A percentile compares a stretch with the other conserved stretches of the same genome.
These are phyloP conservation scores for Bothrops jararaca DNA, from an alignment of 2,113 vertebrate genomes.

Conservation along the genomic window DNA sequence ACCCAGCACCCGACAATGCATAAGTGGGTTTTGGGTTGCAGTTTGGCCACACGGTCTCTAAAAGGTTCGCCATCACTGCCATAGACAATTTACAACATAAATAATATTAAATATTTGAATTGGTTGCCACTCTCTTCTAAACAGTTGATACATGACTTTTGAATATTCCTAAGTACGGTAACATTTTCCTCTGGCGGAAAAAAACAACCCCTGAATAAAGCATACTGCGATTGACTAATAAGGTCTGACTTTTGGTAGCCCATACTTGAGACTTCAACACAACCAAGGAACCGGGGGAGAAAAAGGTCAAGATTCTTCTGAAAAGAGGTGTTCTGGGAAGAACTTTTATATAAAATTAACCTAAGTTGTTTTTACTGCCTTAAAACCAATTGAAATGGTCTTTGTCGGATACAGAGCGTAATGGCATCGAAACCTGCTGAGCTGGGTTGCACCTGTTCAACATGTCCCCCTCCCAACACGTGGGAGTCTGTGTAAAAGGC, in stretches of 20 bases:
- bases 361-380: background rate
- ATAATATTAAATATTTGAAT: background rate
- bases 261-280: background rate
- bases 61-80: no score
- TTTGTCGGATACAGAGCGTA: background rate
- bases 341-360: constrained; percentile 14
- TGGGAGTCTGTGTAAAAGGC: background rate
- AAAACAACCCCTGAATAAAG: background rate
- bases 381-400: background rate
- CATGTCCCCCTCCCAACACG: background rate
- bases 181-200: background rate
- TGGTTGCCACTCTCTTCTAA: background rate
- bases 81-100: background rate
- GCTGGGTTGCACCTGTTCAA: background rate
- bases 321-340: background rate
- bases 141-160: background rate
- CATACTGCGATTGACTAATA: background rate
- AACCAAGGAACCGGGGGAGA: background rate
- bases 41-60: no score
- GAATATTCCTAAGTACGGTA: background rate
- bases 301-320: background rate
- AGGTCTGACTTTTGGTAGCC: background rate
- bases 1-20: no score
- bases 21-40: no score
- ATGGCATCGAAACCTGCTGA: background rate